Percentiles rank a stretch among this genome's conserved stretches.
Evolutionary conservation across 2,888 invertebrate species (phyloP).

Genomic region (Hypena proboscidalis): DNA sequence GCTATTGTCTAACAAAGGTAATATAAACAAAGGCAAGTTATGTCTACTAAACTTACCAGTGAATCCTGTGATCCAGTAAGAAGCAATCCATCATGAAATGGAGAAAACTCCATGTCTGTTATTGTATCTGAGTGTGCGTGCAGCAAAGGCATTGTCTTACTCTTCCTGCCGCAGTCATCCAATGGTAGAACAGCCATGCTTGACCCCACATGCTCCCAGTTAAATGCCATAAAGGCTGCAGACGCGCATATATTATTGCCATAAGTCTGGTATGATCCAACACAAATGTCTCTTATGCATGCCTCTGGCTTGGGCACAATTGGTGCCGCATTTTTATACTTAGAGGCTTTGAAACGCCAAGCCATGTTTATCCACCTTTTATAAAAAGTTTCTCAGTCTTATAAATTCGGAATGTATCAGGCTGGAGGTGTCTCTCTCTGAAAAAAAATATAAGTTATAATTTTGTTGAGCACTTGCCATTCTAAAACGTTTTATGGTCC

Average conservation of each 20-base stretch:
- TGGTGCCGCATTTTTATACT: slow-evolving; percentile 99
- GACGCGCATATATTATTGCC: slow-evolving; percentile 98
- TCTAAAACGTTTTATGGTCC: slow-evolving; percentile 14
- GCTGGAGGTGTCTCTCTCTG: slow-evolving; percentile 48
- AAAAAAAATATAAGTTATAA: slow-evolving; percentile 40
- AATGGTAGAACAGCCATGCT: slow-evolving; percentile 95
- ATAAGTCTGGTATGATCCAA: slow-evolving; percentile 97
- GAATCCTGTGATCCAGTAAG: slow-evolving; percentile 96
- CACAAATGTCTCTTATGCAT: slow-evolving; percentile 94
- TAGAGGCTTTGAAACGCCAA: slow-evolving; percentile 98
- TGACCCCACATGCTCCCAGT: slow-evolving; percentile 96
- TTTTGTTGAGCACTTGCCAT: slow-evolving; percentile 7
- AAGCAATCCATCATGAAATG: slow-evolving; percentile 96
- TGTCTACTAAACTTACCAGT: slow-evolving; percentile 86
- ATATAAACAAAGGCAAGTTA: no score
- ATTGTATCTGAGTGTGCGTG: slow-evolving; percentile 96
- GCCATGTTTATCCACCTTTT: slow-evolving; percentile 87
- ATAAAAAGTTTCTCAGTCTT: slow-evolving; percentile 74
- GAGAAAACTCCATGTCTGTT: slow-evolving; percentile 97
- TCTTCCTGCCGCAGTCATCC: slow-evolving; percentile 95
- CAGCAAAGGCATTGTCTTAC: slow-evolving; percentile 94
- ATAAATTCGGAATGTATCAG: slow-evolving; percentile 74
- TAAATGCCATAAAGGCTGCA: slow-evolving; percentile 97
- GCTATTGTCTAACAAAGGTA: no score
- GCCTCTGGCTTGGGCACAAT: slow-evolving; percentile 98